Base-by-base conservation (phyloP, 1,140 invertebrate species). In the Drosophila eugracilis region DNA sequence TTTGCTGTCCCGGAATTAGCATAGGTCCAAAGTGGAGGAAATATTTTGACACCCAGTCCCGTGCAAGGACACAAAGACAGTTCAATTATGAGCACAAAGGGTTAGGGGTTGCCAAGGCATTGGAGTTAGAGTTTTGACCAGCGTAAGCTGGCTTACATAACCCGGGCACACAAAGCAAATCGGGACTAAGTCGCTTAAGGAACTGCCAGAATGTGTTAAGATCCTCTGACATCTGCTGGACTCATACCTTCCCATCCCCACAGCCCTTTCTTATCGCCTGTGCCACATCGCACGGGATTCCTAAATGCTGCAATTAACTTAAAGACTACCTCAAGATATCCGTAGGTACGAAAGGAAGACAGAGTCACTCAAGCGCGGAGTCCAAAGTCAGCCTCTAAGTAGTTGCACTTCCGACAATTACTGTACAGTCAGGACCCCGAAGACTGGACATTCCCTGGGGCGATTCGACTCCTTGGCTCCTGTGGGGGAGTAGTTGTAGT, bases 381-480 rank as follows among this genome's bases (percentile, higher is more conserved):
- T 34, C 48, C 55, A 44, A 37, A 19, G 69, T 21, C 74, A 75
- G 63, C 41, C 53, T 76, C 54, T 70, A 77, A 86, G 81, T 81
- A 77, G 73, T 70, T 86, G 63, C 63, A 85, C 81, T 86, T 85
- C 80, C 80, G 77, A 81, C 80, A 85, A 86, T 85, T 84, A 84
- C 69, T 19, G 55, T 5, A 6, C 37, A 7, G 21, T 9, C 19
- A 37, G 39, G 47, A 50, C 15, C 30, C 14, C 24, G 14, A 34
- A 12, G 17, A 22, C 15, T 19, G 62, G 44, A 49, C 63, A 10
- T 9, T 48, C 5, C 26, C 24, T n/a, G 26, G 10, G 48, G 17
- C 2, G 19, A 14, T 22, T n/a, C 21, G 12, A 50, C 30, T 24
- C 10, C 36, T 26, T 21, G 3, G 5, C 47, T 34, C 34, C 37